phyloP scores from a whole-genome alignment of 2,113 vertebrate genomes.

The Furnarius figulus region DNA sequence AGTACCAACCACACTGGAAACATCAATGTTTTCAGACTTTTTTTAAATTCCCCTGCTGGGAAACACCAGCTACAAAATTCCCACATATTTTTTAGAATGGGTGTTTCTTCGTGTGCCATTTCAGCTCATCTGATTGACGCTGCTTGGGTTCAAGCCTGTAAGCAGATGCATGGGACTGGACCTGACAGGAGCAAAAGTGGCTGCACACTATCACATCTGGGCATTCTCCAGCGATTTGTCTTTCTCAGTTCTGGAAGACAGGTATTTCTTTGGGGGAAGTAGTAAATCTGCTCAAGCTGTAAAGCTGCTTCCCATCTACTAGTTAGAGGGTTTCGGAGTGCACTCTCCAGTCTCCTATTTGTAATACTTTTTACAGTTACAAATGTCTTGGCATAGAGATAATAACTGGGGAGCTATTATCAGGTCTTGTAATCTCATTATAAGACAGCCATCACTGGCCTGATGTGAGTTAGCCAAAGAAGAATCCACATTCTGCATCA shows the following conservation, averaged over 20 bases:
- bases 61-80: not conserved
- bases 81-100: not conserved
- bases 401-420: constrained; percentile 37
- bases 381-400: not conserved
- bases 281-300: constrained; percentile 5
- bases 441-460: not conserved
- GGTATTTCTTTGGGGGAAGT: not conserved
- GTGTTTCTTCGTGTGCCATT: not conserved
- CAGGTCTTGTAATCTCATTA: constrained; percentile 39
- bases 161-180: not conserved
- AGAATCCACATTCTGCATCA: not conserved
- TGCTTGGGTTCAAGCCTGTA: not conserved
- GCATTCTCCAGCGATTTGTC: not conserved
- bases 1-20: not conserved
- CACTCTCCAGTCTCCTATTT: not conserved
- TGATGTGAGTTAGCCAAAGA: not conserved
- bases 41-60: not conserved
- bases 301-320: not conserved
- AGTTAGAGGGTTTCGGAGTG: not conserved
- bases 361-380: constrained; percentile 2
- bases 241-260: not conserved
- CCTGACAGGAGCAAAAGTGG: not conserved
- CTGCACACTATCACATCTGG: not conserved
- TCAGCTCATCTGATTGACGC: not conserved
- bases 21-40: not conserved